Base-by-base conservation (phyloP, 2,888 invertebrate species). In the Cerastoderma edule region DNA sequence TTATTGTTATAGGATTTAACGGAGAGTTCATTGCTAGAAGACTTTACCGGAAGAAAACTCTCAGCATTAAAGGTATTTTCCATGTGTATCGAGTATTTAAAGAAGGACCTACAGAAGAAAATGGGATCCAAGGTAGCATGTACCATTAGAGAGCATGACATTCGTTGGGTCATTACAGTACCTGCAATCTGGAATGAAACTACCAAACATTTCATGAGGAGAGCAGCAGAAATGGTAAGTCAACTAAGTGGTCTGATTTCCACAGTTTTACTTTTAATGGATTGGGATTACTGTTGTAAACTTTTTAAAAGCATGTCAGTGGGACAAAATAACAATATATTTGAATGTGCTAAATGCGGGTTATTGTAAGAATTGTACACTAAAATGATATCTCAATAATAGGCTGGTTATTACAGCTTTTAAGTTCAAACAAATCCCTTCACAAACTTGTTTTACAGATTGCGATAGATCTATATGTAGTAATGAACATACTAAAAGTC, bases 61-160 rank as follows among this genome's bases (percentile, higher is more conserved):
- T 56, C 56, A 27, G 56, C 56, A 13, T 32, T 56, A 13, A 56
- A 30, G 28, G 56, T 56, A 32, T 56, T 56, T 56, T 28, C 56
- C 30, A 24, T 56, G 56, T 56, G 28, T 28, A 56, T 56, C 28
- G 2, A 16, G 30, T 56, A 5, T n/a, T 56, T 56, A 32, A 56
- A 56, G n/a, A 13, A 56, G 28, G 28, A 56, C 27, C 56, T 56
- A 5, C 30, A 30, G 16, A 30, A 24, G n/a, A 28, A 10, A 1
- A 24, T 24, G 24, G 24, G 30, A 19, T 19, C 10, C 10, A 10
- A 56, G 24, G n/a, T 8, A 1, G 28, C 56, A 2, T 13, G n/a
- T 13, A 30, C 10, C 1, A 13, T 28, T 28, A 19, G 6, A 50
- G 22, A 30, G 2, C 4, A 13, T 2, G 56, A 56, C n/a, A 13